Percentiles rank a stretch among this genome's conserved stretches.
Evolutionary conservation across 2,797 vertebrate genomes (phyloP).

Genomic region (Myripristis jacobus): DNA sequence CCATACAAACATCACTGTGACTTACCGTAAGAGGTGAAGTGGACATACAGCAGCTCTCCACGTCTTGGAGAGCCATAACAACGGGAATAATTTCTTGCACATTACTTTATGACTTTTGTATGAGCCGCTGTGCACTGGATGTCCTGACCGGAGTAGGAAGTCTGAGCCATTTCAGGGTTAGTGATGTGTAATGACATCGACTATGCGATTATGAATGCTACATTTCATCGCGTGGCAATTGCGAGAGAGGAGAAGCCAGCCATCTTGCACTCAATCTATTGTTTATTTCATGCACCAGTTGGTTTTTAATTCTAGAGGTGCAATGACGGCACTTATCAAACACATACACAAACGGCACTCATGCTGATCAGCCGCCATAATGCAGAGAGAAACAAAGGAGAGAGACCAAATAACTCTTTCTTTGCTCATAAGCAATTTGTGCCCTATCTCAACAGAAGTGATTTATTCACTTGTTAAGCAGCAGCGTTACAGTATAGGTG

Average conservation of each 20-base stretch:
- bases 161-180: constrained; percentile 22
- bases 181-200: constrained; percentile 45
- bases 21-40: too few relatives aligned
- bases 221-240: constrained; percentile 69
- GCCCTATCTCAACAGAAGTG: constrained; percentile 17
- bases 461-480: constrained; percentile 4
- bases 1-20: too few relatives aligned
- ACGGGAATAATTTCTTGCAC: too few relatives aligned
- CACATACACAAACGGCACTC: constrained; percentile 45
- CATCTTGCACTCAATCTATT: constrained; percentile 57
- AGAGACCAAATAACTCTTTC: constrained; percentile 34
- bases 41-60: too few relatives aligned
- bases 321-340: constrained; percentile 59
- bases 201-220: constrained; percentile 57
- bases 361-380: constrained; percentile 48
- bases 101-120: constrained; percentile 10
- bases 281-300: constrained; percentile 77
- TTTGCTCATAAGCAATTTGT: not conserved
- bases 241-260: constrained; percentile 49
- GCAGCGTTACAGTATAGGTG: not conserved
- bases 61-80: too few relatives aligned
- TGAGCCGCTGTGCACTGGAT: not conserved
- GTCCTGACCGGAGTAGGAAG: constrained; percentile 17
- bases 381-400: constrained; percentile 27
- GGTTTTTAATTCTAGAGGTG: constrained; percentile 71